Evolutionary conservation across 2,113 vertebrate species (phyloP).

Genomic region (Struthidea cinerea): DNA sequence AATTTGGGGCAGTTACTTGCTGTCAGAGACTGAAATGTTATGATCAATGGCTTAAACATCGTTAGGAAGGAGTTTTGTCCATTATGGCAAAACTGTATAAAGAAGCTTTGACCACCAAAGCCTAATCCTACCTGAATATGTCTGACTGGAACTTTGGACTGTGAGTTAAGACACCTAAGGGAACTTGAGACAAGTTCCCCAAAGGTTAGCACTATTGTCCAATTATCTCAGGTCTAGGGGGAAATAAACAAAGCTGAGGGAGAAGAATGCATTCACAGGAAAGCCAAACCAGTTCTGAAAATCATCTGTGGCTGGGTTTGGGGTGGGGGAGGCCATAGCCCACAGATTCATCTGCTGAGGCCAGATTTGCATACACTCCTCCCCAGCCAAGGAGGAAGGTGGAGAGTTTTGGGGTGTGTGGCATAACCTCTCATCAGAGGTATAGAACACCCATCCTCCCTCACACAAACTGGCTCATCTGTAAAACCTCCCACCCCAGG

Average conservation of each 20-base stretch:
- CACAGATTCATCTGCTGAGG: not conserved
- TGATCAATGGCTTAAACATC: not conserved
- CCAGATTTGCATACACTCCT: not conserved
- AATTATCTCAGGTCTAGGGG: not conserved
- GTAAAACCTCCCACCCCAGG: fast-evolving
- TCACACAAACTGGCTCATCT: not conserved
- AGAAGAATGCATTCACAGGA: not conserved
- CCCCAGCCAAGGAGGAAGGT: too few relatives aligned
- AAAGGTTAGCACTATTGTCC: not conserved
- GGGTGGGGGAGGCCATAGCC: not conserved
- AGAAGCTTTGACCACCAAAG: not conserved
- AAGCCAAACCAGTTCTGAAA: not conserved
- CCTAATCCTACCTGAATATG: not conserved
- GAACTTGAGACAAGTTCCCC: not conserved
- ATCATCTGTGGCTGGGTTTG: fast-evolving
- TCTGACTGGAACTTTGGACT: not conserved
- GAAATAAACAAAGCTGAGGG: not conserved
- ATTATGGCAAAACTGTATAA: not conserved
- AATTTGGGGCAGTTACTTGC: not conserved
- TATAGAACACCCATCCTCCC: not conserved
- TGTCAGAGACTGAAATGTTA: not conserved
- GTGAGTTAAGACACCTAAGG: not conserved
- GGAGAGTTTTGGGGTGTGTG: not conserved
- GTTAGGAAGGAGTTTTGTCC: not conserved
- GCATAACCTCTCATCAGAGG: fast-evolving